Conservation (phyloP, 2,888 invertebrate species). For the Eubasilissa splendida region DNA sequence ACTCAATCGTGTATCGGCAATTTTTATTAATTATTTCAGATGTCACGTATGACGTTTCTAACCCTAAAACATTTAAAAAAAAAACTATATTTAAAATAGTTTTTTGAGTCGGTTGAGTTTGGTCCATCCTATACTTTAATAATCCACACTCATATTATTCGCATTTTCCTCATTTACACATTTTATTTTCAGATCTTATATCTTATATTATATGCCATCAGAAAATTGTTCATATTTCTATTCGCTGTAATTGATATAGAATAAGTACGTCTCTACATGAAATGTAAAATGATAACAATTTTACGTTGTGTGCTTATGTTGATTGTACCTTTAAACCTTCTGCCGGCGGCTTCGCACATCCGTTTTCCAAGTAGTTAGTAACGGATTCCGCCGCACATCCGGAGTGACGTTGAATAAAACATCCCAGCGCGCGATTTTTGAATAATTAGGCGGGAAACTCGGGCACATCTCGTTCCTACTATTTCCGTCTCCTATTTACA, state of each 20-base stretch:
- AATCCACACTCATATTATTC: no score
- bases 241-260: neutral
- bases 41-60: no score
- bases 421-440: constrained; percentile 45
- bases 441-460: constrained; percentile 50
- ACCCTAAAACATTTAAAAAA: no score
- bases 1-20: no score
- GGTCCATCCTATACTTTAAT: no score
- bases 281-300: neutral
- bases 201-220: neutral
- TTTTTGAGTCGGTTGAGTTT: no score
- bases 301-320: constrained; percentile 13
- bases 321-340: constrained; percentile 35
- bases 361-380: constrained; percentile 36
- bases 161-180: no score
- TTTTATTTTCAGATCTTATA: no score
- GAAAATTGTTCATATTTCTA: neutral
- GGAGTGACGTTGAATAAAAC: constrained; percentile 49
- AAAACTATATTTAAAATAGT: no score
- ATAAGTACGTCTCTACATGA: neutral
- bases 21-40: no score
- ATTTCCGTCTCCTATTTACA: constrained; percentile 53
- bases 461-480: constrained; percentile 36
- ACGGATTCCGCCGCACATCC: constrained; percentile 42
- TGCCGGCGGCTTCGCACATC: constrained; percentile 32